Percentiles rank a stretch among this genome's conserved stretches.
These are phyloP conservation scores for Fissipunctia ypsillon DNA, from an alignment of 2,888 invertebrate species.

Conservation along the genomic window DNA sequence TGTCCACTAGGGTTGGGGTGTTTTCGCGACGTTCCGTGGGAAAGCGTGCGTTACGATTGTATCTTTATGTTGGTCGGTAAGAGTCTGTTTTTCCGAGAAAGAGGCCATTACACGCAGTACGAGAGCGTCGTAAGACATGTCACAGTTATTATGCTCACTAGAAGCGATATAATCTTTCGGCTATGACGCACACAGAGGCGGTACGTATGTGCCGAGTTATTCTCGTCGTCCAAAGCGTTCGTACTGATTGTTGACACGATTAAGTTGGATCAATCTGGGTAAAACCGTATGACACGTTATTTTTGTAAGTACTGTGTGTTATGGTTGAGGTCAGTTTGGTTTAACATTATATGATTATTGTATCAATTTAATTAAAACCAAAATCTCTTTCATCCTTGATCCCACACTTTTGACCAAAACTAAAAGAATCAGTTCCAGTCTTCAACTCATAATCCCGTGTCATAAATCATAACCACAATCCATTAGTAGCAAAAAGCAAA, in stretches of 20 bases:
- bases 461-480: slow-evolving; percentile 62
- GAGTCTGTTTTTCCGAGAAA: slow-evolving; percentile 87
- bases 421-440: slow-evolving; percentile 51
- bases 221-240: slow-evolving; percentile 75
- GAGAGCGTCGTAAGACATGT: slow-evolving; percentile 88
- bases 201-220: slow-evolving; percentile 77
- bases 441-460: slow-evolving; percentile 38
- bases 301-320: slow-evolving; percentile 61
- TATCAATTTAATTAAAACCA: not conserved
- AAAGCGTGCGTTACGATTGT: slow-evolving; percentile 81
- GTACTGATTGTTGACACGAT: slow-evolving; percentile 82
- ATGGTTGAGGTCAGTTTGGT: slow-evolving; percentile 39
- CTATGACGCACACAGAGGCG: slow-evolving; percentile 84
- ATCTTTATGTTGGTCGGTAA: slow-evolving; percentile 86
- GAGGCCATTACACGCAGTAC: slow-evolving; percentile 86
- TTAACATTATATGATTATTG: slow-evolving; percentile 12
- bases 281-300: slow-evolving; percentile 62
- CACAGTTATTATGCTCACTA: slow-evolving; percentile 90
- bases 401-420: slow-evolving; percentile 17
- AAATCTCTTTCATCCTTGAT: not conserved
- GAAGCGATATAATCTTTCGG: slow-evolving; percentile 88
- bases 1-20: slow-evolving; percentile 77
- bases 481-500: slow-evolving; percentile 68
- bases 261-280: slow-evolving; percentile 71
- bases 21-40: slow-evolving; percentile 86